Evolutionary conservation across 2,113 vertebrate genomes (phyloP).

Genomic region (Spheniscus mendiculus): DNA sequence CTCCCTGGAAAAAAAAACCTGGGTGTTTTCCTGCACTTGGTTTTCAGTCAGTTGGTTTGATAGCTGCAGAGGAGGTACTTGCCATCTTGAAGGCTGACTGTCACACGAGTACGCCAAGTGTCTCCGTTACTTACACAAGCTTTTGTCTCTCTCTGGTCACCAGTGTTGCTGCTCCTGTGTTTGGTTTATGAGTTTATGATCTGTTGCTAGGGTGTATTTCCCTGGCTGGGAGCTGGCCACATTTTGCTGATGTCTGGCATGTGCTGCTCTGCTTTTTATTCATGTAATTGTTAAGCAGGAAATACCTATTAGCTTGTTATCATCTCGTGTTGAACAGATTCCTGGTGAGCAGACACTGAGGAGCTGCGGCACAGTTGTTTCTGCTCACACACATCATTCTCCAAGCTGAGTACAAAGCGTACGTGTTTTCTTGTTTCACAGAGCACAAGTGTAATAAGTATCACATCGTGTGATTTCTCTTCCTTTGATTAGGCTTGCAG

Average conservation of each 20-base stretch:
- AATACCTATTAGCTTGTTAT: conserved; percentile 66
- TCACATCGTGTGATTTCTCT: not conserved
- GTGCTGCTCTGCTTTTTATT: conserved; percentile 39
- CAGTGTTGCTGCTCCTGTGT: not conserved
- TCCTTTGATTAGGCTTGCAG: not conserved
- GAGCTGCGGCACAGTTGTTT: conserved; percentile 38
- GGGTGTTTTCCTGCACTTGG: not conserved
- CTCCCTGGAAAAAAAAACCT: not conserved
- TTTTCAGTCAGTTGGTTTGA: not conserved
- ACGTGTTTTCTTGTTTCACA: not conserved
- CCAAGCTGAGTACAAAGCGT: not conserved
- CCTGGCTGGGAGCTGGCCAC: not conserved
- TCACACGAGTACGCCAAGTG: not conserved
- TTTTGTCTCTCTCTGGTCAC: not conserved
- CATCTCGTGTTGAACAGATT: not conserved
- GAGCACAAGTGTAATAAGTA: not conserved
- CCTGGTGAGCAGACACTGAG: conserved; percentile 19
- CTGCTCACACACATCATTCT: conserved; percentile 27
- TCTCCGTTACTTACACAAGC: not conserved
- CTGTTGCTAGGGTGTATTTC: conserved; percentile 45
- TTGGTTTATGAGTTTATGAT: conserved; percentile 50
- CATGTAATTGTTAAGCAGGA: conserved; percentile 41
- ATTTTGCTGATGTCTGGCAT: conserved; percentile 40
- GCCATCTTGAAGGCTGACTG: not conserved
- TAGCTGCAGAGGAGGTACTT: not conserved